Evolutionary conservation across 2,113 vertebrate species (phyloP), one percentile per base, ranked within the genome.

Genomic region (Ictidomys tridecemlineatus): DNA sequence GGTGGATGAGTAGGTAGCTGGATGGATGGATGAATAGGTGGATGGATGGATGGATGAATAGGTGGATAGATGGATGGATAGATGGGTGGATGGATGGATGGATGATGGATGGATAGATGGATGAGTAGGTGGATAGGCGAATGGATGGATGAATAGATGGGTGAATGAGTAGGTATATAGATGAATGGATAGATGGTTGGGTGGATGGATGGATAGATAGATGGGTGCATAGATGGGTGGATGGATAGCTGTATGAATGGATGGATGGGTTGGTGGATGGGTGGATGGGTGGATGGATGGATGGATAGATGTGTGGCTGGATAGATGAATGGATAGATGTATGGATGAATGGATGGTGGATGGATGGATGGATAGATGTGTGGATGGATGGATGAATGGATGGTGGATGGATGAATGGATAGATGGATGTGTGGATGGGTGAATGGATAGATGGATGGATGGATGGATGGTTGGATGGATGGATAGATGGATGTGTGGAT

Each of bases 171-270:
- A n/a, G n/a, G n/a, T n/a, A n/a, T n/a, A 8, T 37, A 13, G 17
- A 1, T 14, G 2, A 2, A 0, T 58, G 13, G 39, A 45, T 45
- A 5, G 42, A 45, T 45, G 6, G 42, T 7, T 45, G 6, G 6
- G 5, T 48, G 14, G 0, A 0, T 11, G 4, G 34, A 20, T 76
- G 30, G 20, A 6, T 32, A 4, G 10, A 30, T 12, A 4, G 65
- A 14, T 14, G 30, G 2, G 4, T 67, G 12, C 4, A 2, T 4
- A 1, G 0, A 5, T 65, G 9, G 28, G 2, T 28, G 10, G 9
- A 0, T 61, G 17, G 2, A 1, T 67, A 13, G 13, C 0, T 4
- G 1, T 0, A 3, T 65, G 10, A 28, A 5, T 28, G 10, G 9
- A 0, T 61, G 17, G 5, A 0, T 39, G 6, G 20, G 1, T 32